phyloP scores from a whole-genome alignment of 2,797 vertebrate species.

The Acanthornis magna region DNA sequence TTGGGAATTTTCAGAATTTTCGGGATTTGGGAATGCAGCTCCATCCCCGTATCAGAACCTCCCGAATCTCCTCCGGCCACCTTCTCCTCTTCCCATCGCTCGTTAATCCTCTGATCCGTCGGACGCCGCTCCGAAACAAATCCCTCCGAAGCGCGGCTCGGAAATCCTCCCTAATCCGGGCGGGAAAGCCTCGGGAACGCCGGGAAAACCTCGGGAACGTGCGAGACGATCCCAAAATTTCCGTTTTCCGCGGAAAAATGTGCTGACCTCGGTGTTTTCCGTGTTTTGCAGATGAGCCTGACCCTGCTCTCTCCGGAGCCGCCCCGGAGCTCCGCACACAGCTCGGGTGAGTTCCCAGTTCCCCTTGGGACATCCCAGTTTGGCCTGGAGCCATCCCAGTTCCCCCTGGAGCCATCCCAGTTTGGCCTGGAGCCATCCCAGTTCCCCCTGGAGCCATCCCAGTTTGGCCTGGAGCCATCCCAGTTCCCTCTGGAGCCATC shows the following conservation, averaged over 20 bases:
- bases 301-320: constrained; percentile 67
- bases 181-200: not conserved
- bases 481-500: too few species aligned
- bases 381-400: too few species aligned
- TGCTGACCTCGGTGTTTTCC: constrained; percentile 38
- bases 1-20: too few species aligned
- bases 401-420: too few species aligned
- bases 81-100: too few species aligned
- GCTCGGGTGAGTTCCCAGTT: constrained; percentile 39
- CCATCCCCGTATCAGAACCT: too few species aligned
- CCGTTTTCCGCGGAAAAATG: fast-evolving
- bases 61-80: too few species aligned
- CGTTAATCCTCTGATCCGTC: not conserved
- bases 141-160: not conserved
- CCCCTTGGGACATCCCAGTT: too few species aligned
- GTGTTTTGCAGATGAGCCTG: constrained; percentile 74
- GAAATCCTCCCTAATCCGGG: constrained; percentile 43
- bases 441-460: too few species aligned
- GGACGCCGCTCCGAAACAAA: not conserved
- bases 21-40: too few species aligned
- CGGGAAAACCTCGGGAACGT: not conserved
- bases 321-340: constrained; percentile 40
- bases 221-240: fast-evolving
- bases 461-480: too few species aligned
- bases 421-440: too few species aligned